A percentile compares a stretch with the other conserved stretches of the same genome.
These are phyloP conservation scores for Tanytarsus gracilentus DNA, from an alignment of 2,888 invertebrate species.

Conservation along the genomic window DNA sequence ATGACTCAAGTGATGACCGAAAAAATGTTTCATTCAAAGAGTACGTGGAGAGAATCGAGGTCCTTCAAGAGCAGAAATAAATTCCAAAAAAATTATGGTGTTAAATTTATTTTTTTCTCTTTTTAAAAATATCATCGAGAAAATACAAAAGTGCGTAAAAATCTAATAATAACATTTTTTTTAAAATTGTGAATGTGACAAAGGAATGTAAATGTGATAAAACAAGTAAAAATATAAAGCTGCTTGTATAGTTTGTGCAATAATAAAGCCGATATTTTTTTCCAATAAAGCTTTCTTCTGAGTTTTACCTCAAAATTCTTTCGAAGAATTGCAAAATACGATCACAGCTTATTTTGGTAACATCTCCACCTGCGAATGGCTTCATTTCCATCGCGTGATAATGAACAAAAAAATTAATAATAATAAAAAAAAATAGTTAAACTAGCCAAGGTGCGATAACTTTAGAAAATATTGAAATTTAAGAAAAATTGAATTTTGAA, in stretches of 20 bases:
- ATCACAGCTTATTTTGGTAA: constrained; percentile 29
- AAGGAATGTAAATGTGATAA: no score
- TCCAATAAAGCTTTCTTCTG: not conserved
- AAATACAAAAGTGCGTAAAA: no score
- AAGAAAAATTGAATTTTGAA: no score
- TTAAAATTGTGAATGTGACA: no score
- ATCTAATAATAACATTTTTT: not conserved
- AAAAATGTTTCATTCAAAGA: constrained; percentile 50
- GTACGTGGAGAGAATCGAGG: constrained; percentile 47
- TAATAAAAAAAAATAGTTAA: not conserved
- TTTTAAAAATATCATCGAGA: no score
- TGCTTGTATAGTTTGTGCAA: no score
- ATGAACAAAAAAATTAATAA: no score
- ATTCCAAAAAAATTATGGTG: not conserved
- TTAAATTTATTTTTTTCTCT: not conserved
- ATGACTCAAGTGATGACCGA: constrained; percentile 31
- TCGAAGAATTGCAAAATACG: not conserved
- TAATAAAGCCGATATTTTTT: not conserved
- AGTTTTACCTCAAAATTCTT: not conserved
- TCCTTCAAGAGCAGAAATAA: not conserved
- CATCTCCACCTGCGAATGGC: constrained; percentile 17
- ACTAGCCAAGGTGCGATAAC: not conserved
- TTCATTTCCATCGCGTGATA: no score
- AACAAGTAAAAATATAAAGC: no score
- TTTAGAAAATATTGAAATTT: no score